Evolutionary conservation across 2,797 vertebrate species (phyloP).

Genomic region (Falco berigora): DNA sequence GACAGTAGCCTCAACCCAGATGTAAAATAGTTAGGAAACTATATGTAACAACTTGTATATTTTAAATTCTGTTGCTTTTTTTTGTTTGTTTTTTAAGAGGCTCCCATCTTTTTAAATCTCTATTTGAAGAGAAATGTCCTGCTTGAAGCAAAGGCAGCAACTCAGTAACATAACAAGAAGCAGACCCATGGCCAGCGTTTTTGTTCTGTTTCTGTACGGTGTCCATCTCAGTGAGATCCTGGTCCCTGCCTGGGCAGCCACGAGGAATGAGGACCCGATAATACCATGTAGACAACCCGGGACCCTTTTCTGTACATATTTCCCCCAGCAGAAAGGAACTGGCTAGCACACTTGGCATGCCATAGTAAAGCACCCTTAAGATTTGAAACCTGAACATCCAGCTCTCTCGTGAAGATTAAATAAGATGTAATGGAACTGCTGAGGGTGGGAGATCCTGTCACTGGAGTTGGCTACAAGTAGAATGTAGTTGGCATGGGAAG

Average conservation of each 20-base stretch:
- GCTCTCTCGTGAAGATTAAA: slow-evolving; percentile 9
- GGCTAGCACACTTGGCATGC: neutral
- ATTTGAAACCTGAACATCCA: neutral
- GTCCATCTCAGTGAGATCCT: neutral
- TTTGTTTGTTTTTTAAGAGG: neutral
- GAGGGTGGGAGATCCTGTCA: slow-evolving; percentile 32
- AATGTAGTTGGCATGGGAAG: neutral
- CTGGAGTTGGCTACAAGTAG: neutral
- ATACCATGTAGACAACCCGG: neutral
- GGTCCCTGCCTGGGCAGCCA: slow-evolving; percentile 10
- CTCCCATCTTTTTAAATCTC: neutral
- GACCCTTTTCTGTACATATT: neutral
- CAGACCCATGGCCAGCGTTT: neutral
- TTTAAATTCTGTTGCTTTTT: neutral
- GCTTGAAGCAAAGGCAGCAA: slow-evolving; percentile 6
- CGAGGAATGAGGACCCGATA: neutral
- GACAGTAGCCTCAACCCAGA: neutral
- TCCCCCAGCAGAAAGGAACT: neutral
- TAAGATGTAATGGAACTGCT: neutral
- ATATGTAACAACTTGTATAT: neutral
- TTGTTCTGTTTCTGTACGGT: neutral
- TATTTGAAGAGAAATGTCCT: neutral
- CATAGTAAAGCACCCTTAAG: neutral
- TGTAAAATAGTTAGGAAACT: neutral
- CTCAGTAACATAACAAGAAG: neutral